These are phyloP conservation scores for Maniola hyperantus DNA, from an alignment of 2,888 invertebrate genomes.

Conservation along the genomic window DNA sequence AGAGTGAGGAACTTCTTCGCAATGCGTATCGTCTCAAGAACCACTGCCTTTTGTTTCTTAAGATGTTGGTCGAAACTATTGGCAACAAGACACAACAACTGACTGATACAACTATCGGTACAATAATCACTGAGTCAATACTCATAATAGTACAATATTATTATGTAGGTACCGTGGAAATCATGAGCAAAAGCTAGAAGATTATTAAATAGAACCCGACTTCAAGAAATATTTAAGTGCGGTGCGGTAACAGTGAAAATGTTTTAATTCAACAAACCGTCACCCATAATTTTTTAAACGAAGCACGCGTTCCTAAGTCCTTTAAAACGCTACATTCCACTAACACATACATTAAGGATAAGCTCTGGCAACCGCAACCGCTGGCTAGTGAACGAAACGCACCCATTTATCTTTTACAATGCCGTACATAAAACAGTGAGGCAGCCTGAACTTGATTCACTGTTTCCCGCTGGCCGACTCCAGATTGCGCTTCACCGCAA, in stretches of 20 bases:
- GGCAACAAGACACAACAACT: too few relatives aligned
- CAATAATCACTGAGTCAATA: too few relatives aligned
- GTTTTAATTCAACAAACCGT: neutral
- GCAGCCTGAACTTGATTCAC: slow-evolving; percentile 77
- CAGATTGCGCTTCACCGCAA: slow-evolving; percentile 81
- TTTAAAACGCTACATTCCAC: slow-evolving; percentile 38
- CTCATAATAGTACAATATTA: too few relatives aligned
- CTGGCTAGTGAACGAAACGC: slow-evolving; percentile 57
- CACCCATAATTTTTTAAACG: slow-evolving; percentile 1
- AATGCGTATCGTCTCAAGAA: too few relatives aligned
- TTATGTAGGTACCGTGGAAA: too few relatives aligned
- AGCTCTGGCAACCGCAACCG: slow-evolving; percentile 47
- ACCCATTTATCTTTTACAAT: slow-evolving; percentile 69
- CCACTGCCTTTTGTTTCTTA: too few relatives aligned
- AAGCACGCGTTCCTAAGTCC: slow-evolving; percentile 13
- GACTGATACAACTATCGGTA: too few relatives aligned
- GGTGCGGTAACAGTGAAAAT: neutral
- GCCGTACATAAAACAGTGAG: slow-evolving; percentile 71
- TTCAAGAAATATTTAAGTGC: neutral
- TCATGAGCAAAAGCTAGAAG: too few relatives aligned
- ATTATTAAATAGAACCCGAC: neutral
- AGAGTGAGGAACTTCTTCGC: too few relatives aligned
- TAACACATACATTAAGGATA: slow-evolving; percentile 49
- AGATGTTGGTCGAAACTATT: too few relatives aligned
- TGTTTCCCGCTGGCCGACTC: slow-evolving; percentile 78